phyloP scores from a whole-genome alignment of 2,797 vertebrate species.

The Sparidentex hasta region DNA sequence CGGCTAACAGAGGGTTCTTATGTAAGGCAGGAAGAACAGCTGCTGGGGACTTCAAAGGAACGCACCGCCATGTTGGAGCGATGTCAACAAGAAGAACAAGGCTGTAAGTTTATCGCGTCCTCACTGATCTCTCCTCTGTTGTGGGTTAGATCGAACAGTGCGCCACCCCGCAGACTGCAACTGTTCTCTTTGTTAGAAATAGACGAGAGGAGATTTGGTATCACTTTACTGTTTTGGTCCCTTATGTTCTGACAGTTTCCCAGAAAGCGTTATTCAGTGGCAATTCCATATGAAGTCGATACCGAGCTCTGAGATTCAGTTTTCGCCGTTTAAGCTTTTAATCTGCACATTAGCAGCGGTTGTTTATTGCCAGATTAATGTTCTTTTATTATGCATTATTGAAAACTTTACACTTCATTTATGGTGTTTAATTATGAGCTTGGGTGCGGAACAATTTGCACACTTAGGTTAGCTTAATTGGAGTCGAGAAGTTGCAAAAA shows the following conservation, averaged over 20 bases:
- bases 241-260: too few species aligned
- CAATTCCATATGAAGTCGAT: neutral
- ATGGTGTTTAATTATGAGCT: neutral
- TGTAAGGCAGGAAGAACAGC: conserved; percentile 62
- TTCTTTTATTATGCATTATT: neutral
- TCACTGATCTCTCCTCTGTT: conserved; percentile 1
- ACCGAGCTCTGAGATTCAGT: neutral
- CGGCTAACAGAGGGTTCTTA: conserved; percentile 38
- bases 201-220: neutral
- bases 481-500: neutral
- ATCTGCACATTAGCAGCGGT: too few species aligned
- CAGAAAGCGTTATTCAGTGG: neutral
- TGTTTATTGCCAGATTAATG: neutral
- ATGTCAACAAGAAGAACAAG: conserved; percentile 32
- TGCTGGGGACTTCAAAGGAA: conserved; percentile 47
- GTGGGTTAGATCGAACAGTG: neutral
- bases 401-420: neutral
- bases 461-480: neutral
- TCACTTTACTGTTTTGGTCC: neutral
- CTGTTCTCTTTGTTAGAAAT: neutral
- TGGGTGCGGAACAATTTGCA: neutral
- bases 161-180: neutral
- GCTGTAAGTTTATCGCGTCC: conserved; percentile 34
- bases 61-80: neutral
- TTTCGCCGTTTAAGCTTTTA: neutral